Evolutionary conservation across 1,140 invertebrate species (phyloP).

Genomic region (Hypothenemus hampei): DNA sequence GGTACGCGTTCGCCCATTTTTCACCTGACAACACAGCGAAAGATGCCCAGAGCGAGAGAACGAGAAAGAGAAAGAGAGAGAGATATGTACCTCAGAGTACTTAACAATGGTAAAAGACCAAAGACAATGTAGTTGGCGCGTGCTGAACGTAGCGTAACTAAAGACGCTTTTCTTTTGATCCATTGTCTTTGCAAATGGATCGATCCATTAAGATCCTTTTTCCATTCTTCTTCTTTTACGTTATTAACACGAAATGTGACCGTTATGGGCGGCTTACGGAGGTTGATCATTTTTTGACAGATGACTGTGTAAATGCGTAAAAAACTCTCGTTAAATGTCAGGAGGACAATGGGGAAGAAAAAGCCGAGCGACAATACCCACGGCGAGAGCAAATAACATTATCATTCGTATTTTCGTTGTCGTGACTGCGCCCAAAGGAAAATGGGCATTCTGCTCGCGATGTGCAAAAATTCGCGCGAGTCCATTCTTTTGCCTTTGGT

Average conservation of each 20-base stretch:
- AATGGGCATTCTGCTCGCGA: too few relatives aligned
- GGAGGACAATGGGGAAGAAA: constrained; percentile 15
- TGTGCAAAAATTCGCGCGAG: constrained; percentile 27
- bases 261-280: too few relatives aligned
- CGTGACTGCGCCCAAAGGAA: constrained; percentile 28
- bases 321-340: neutral
- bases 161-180: constrained; percentile 5
- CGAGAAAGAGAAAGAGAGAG: too few relatives aligned
- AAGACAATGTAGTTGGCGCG: constrained; percentile 11
- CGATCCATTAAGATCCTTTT: constrained; percentile 5
- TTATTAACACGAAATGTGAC: too few relatives aligned
- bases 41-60: too few relatives aligned
- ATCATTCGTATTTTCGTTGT: constrained; percentile 28
- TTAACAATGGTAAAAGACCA: constrained; percentile 2
- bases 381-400: constrained; percentile 16
- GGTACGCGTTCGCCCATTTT: too few relatives aligned
- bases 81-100: too few relatives aligned
- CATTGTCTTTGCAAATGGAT: constrained; percentile 5
- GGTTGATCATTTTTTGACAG: too few relatives aligned
- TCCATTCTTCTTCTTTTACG: too few relatives aligned
- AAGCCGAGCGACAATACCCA: too few relatives aligned
- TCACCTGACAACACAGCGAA: too few relatives aligned
- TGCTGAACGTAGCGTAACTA: constrained; percentile 7
- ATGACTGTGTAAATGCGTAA: neutral
- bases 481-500: constrained; percentile 26